A percentile compares a stretch with the other conserved stretches of the same genome.
Conservation (phyloP, 2,113 vertebrate genomes). For the Paramisgurnus dabryanus region DNA sequence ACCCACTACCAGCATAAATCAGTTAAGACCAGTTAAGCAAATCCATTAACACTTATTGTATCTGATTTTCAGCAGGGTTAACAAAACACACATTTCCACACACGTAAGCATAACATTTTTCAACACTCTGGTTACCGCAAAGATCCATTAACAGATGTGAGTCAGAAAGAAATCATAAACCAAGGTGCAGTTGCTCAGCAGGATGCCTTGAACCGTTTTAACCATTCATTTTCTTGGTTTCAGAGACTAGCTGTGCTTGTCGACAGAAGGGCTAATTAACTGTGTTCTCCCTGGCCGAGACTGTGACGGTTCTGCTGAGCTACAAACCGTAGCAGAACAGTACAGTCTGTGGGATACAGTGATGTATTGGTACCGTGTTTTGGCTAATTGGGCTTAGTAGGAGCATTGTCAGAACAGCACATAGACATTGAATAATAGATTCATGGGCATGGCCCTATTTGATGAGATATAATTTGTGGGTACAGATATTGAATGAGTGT, state of each 20-base stretch:
- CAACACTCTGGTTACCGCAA: background rate
- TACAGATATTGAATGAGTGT: background rate
- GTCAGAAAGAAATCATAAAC: conserved; percentile 2
- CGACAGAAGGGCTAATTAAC: conserved; percentile 36
- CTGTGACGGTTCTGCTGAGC: conserved; percentile 1
- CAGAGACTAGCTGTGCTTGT: background rate
- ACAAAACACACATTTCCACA: background rate
- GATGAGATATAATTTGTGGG: background rate
- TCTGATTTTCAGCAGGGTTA: too few relatives aligned
- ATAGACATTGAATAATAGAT: conserved; percentile 9
- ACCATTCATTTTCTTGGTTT: background rate
- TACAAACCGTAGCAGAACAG: background rate
- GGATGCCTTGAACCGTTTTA: background rate
- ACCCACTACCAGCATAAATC: too few relatives aligned
- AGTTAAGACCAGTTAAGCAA: too few relatives aligned
- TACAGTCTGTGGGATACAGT: background rate
- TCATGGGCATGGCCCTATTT: conserved; percentile 8
- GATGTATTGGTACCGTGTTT: background rate
- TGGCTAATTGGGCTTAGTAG: conserved; percentile 42
- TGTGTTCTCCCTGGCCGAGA: background rate
- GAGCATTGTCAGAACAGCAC: conserved; percentile 1
- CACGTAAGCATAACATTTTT: background rate
- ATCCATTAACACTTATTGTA: too few relatives aligned
- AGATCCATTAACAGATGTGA: background rate
- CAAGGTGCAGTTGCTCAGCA: background rate